These are phyloP conservation scores for Typhlomys cinereus DNA, from an alignment of 2,113 vertebrate genomes.

Conservation along the genomic window DNA sequence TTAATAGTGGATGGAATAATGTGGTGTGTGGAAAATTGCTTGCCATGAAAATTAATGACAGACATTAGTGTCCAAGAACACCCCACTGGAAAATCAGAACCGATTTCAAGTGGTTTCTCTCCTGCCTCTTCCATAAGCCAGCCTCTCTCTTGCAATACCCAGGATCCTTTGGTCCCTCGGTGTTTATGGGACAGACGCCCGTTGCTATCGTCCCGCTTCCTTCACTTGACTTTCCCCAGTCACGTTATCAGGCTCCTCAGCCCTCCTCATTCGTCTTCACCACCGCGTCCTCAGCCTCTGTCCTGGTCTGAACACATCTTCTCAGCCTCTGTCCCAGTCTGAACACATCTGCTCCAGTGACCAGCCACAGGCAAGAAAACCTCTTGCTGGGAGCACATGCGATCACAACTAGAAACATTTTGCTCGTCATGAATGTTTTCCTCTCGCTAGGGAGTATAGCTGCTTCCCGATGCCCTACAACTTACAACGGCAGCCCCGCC, in stretches of 20 bases:
- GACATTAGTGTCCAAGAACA: not conserved
- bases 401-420: not conserved
- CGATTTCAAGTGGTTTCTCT: not conserved
- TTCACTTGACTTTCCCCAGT: not conserved
- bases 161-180: too few relatives aligned
- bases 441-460: accelerated
- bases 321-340: not conserved
- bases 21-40: not conserved
- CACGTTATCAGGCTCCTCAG: not conserved
- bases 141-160: not conserved
- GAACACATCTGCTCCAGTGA: too few relatives aligned
- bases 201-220: not conserved
- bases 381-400: accelerated
- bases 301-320: not conserved
- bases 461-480: not conserved
- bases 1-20: not conserved
- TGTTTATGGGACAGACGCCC: not conserved
- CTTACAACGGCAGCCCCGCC: accelerated
- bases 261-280: not conserved
- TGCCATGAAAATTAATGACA: not conserved
- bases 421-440: not conserved
- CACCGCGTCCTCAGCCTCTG: not conserved
- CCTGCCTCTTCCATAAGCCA: not conserved
- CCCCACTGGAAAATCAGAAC: not conserved
- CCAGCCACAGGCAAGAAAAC: not conserved